These are phyloP conservation scores for Pseudoips prasinana DNA, from an alignment of 2,888 invertebrate genomes.

Conservation along the genomic window DNA sequence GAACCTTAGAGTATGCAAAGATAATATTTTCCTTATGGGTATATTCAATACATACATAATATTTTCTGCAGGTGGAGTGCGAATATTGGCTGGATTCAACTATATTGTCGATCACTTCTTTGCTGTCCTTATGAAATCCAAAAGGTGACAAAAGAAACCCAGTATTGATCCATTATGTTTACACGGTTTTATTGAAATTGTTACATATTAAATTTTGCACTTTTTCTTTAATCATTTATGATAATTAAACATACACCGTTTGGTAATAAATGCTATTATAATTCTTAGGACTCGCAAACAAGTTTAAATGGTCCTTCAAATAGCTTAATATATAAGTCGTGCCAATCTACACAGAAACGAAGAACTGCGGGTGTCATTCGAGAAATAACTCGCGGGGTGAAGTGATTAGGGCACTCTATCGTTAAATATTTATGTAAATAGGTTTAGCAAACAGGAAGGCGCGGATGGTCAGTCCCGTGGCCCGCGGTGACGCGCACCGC, in stretches of 20 bases:
- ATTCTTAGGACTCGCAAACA: slow-evolving; percentile 65
- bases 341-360: slow-evolving; percentile 40
- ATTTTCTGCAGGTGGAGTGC: slow-evolving; percentile 55
- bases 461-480: slow-evolving; percentile 34
- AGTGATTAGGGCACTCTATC: slow-evolving; percentile 40
- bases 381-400: slow-evolving; percentile 37
- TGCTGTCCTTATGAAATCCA: slow-evolving; percentile 44
- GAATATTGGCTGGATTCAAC: slow-evolving; percentile 55
- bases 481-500: slow-evolving; percentile 18
- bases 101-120: slow-evolving; percentile 34
- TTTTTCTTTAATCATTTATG: slow-evolving; percentile 69
- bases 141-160: slow-evolving; percentile 48
- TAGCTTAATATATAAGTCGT: slow-evolving; percentile 58
- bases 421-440: slow-evolving; percentile 29
- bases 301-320: slow-evolving; percentile 66
- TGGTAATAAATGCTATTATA: slow-evolving; percentile 81
- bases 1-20: too few species aligned
- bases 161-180: slow-evolving; percentile 69
- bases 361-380: slow-evolving; percentile 35
- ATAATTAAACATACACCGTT: slow-evolving; percentile 78
- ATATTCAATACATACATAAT: too few species aligned
- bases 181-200: slow-evolving; percentile 79
- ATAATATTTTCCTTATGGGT: too few species aligned
- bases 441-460: slow-evolving; percentile 35
- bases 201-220: slow-evolving; percentile 81